Conservation (phyloP, 2,797 vertebrate species). For the Scomberomorus guttatus region DNA sequence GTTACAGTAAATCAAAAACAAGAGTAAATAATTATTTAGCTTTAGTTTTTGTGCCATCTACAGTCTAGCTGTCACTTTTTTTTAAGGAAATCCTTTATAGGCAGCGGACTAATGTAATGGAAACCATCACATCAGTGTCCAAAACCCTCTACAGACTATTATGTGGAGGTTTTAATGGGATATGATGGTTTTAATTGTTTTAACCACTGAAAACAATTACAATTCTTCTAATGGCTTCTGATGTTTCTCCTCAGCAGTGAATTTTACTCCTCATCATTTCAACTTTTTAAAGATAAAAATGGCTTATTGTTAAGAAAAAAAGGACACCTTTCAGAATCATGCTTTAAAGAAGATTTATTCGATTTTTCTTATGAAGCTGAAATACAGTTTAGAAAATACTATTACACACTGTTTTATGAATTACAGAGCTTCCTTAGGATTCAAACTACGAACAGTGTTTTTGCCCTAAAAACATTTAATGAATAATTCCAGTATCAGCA, state of each 20-base stretch:
- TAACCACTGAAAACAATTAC: neutral
- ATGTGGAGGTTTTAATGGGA: too few relatives aligned
- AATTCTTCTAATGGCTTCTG: neutral
- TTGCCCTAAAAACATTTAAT: neutral
- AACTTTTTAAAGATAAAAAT: neutral
- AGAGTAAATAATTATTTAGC: neutral
- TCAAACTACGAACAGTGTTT: neutral
- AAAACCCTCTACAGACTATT: neutral
- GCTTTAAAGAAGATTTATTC: slow-evolving; percentile 26
- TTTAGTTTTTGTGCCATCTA: neutral
- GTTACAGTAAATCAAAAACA: neutral
- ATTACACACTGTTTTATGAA: neutral
- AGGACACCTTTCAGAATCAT: neutral
- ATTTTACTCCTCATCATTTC: neutral
- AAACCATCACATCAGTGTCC: neutral
- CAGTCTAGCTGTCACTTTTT: neutral
- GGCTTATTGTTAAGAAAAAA: neutral
- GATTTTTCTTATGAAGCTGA: slow-evolving; percentile 8
- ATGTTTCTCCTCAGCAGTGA: neutral
- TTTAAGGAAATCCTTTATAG: neutral
- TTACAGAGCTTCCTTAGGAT: neutral
- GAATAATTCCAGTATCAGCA: slow-evolving; percentile 3
- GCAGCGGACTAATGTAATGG: neutral
- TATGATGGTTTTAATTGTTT: neutral
- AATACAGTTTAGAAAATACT: neutral